Base-by-base conservation (phyloP, 2,797 vertebrate species). In the Protosalanx chinensis region DNA sequence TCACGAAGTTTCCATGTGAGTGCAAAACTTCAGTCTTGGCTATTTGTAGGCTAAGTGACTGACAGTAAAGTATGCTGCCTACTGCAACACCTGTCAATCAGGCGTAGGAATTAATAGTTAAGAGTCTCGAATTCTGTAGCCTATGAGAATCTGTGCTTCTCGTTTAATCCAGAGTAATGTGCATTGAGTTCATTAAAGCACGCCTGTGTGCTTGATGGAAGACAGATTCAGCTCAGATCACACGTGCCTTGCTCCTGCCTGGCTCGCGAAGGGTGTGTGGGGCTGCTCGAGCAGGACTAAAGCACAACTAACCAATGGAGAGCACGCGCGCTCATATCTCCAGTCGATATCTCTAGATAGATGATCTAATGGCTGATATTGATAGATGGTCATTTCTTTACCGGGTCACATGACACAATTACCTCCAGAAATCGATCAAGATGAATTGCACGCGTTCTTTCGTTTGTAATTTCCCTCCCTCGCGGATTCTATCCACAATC, bases 351-450 rank as follows among this genome's bases (percentile, higher is more conserved):
- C 85, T 88, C 83, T 68, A 88, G 90, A 89, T 88, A 85, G 89
- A 93, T 94, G 23, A 27, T 93, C 91, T 93, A 95, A 95, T 93
- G 93, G 92, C 93, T 94, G 94, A 95, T 98, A 96, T 94, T 97
- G 96, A 98, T 98, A 95, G 96, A 96, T 97, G 97, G 95, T 96
- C 95, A 97, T 98, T 93, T 94, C 94, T 96, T 91, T 92, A 94
- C 95, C 89, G 94, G 94, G 96, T 98, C 97, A 98, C 97, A 97
- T 99, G 97, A 98, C 97, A 94, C 95, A 95, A 98, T 98, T 97
- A 96, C 96, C 95, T 95, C 95, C 93, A 95, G 97, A 97, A 97
- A 98, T 99, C 97, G 96, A 98, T 98, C 96, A 96, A 97, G 96
- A 98, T 98, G 95, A 96, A 97, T 97, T 96, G 96, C 96, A 95